Conservation (phyloP, 92 coral and sea anemone species). For the Parazoanthus darwini region DNA sequence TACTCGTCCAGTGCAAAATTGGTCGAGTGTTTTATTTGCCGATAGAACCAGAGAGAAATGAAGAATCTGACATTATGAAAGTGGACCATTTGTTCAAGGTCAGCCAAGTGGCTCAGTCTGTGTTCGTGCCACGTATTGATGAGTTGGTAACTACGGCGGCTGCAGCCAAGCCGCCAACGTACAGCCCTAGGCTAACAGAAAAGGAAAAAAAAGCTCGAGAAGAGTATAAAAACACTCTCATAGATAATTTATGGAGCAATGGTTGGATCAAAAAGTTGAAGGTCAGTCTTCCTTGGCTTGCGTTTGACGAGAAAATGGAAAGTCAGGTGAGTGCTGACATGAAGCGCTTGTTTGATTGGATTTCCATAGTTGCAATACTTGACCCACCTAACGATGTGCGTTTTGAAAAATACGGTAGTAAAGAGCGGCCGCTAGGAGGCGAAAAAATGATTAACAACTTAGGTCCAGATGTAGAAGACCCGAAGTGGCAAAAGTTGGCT, state of each 20-base stretch:
- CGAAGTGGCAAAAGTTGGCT: conserved; percentile 50
- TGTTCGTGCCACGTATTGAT: conserved; percentile 51
- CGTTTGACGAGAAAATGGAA: conserved; percentile 53
- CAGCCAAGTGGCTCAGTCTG: conserved; percentile 59
- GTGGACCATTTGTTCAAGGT: conserved; percentile 63
- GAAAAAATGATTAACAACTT: not conserved
- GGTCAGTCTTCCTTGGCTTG: conserved; percentile 64
- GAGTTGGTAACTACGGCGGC: not conserved
- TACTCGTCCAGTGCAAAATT: conserved; percentile 66
- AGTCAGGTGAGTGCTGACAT: conserved; percentile 48
- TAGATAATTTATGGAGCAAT: not conserved
- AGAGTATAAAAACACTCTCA: not conserved
- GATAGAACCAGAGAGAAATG: conserved; percentile 55
- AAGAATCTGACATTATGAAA: conserved; percentile 26
- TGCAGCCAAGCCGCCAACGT: not conserved
- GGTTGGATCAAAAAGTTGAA: conserved; percentile 38
- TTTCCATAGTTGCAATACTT: conserved; percentile 49
- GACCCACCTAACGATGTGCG: conserved; percentile 30
- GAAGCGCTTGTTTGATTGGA: conserved; percentile 60
- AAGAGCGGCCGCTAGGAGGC: not conserved
- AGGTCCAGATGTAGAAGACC: not conserved
- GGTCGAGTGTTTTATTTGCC: conserved; percentile 63
- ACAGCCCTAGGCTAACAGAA: not conserved
- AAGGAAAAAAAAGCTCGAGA: not conserved
- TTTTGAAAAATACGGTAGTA: conserved; percentile 31